These are phyloP conservation scores for Crepidodera aurea DNA, from an alignment of 2,888 invertebrate genomes.

Conservation along the genomic window DNA sequence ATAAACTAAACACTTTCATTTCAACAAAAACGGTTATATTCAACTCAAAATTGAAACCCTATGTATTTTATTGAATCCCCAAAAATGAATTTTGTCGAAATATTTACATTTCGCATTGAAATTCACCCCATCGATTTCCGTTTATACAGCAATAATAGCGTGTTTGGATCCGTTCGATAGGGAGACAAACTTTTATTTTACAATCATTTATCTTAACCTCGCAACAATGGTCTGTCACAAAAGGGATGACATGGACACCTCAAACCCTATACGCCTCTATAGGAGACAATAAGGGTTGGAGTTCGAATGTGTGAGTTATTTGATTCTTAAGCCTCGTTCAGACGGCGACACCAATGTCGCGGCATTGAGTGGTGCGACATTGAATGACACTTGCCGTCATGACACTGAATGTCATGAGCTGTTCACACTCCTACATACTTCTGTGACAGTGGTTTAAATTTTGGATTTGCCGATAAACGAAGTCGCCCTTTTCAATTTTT, in stretches of 20 bases:
- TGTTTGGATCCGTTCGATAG: constrained; percentile 49
- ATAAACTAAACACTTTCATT: background rate
- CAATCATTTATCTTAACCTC: constrained; percentile 62
- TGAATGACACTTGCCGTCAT: too few species aligned
- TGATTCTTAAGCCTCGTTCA: too few species aligned
- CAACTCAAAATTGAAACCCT: background rate
- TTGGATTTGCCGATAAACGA: too few species aligned
- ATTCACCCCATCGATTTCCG: constrained; percentile 57
- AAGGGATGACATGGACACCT: constrained; percentile 56
- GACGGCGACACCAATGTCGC: too few species aligned
- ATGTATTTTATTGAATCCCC: background rate
- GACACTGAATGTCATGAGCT: too few species aligned
- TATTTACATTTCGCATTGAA: constrained; percentile 52
- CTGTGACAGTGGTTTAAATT: background rate
- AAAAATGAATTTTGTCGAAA: constrained; percentile 33
- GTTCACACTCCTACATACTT: too few species aligned
- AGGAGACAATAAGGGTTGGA: background rate
- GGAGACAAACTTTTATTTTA: constrained; percentile 58
- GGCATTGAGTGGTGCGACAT: too few species aligned
- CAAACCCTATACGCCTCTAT: constrained; percentile 16
- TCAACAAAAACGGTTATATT: background rate
- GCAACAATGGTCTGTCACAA: constrained; percentile 61
- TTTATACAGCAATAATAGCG: constrained; percentile 56
- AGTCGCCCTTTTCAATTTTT: too few species aligned
- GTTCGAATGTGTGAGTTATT: constrained; percentile 5